phyloP scores from a whole-genome alignment of 2,888 invertebrate species.

The Ormyrus pomaceus region DNA sequence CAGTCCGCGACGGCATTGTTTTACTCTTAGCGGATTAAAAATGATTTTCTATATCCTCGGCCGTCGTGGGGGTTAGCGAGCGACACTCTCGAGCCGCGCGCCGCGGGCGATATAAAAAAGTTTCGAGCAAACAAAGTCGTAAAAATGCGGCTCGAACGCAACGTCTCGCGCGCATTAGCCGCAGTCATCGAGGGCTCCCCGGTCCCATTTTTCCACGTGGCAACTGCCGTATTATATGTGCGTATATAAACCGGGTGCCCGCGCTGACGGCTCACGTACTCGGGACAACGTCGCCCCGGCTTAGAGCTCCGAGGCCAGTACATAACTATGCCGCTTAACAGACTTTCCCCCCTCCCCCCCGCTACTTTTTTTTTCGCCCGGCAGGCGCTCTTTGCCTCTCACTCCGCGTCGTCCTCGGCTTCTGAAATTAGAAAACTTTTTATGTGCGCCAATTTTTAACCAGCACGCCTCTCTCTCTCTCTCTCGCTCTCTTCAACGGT shows the following conservation, averaged over 20 bases:
- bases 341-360: constrained; percentile 3
- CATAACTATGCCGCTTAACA: constrained; percentile 61
- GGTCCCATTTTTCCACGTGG: background rate
- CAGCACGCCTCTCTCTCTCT: constrained; percentile 60
- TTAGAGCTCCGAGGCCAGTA: constrained; percentile 28
- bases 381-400: background rate
- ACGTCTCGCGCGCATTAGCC: background rate
- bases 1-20: too few species aligned
- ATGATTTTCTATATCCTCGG: too few species aligned
- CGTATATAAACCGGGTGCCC: background rate
- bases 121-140: too few species aligned
- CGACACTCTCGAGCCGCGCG: too few species aligned
- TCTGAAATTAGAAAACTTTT: constrained; percentile 75
- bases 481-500: constrained; percentile 66
- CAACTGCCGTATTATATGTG: constrained; percentile 10
- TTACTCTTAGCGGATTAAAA: too few species aligned
- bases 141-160: too few species aligned
- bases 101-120: too few species aligned
- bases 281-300: constrained; percentile 5
- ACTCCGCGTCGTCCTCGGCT: constrained; percentile 57
- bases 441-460: constrained; percentile 75
- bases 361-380: background rate
- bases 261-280: constrained; percentile 9
- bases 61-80: too few species aligned
- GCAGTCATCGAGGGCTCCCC: background rate